Evolutionary conservation across 2,113 vertebrate species (phyloP), one percentile per base, ranked within the genome.

Genomic region (Fregata magnificens): DNA sequence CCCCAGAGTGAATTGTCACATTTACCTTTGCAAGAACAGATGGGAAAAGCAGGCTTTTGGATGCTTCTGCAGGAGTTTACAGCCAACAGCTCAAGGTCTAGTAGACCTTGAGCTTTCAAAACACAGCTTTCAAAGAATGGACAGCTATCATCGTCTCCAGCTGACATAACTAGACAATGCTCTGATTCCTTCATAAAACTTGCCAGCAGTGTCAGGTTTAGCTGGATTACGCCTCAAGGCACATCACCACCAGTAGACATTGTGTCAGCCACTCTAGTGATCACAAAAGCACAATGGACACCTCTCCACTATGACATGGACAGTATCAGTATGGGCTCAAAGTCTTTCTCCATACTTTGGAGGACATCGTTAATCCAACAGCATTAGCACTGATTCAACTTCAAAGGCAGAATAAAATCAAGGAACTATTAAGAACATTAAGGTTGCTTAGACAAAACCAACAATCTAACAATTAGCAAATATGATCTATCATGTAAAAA

Each of bases 1-100:
- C 77, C 72, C 72, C 80, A 29, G 53, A 95, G 77, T 16, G 80
- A 91, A 78, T 34, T 82, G 77, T 67, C 89, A 82, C 81, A 8
- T 89, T 76, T 61, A 7, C 80, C 77, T 94, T 53, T 52, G 31
- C 32, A 15, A 71, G 29, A 96, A 28, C 72, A 91, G 95, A 71
- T 90, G 80, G 90, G 61, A 89, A 76, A 87, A 82, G 71, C 79
- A 78, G 85, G 63, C 28, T 81, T 84, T 70, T 92, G 95, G 91
- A 82, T 74, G 59, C 52, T 61, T 31, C 77, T 22, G n/a, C 4
- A 82, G 73, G 73, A 67, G 38, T 25, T 89, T 16, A 10, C 28
- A 71, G 93, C 80, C 92, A 91, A 26, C 42, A 86, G 52, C 85
- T 83, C 82, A 70, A 86, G 86, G 90, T 71, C 91, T 89, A 1